Percentiles rank a stretch among this genome's conserved stretches.
Conservation (phyloP, 2,113 vertebrate species). For the Pholis gunnellus region DNA sequence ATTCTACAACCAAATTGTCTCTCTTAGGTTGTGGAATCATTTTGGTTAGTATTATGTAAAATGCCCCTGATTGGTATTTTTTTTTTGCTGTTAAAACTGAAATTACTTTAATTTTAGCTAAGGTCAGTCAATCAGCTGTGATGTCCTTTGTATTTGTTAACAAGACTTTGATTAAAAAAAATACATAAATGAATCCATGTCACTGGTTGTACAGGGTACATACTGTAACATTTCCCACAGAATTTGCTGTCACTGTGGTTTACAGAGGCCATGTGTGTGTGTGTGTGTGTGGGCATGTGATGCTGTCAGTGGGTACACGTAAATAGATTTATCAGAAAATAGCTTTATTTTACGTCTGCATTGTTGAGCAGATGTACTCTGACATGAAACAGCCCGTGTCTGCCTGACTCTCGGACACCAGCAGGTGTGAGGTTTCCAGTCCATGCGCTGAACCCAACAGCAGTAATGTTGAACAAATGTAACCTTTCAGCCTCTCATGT, state of each 20-base stretch:
- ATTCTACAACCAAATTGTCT: too few relatives aligned
- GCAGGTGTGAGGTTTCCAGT: conserved; percentile 65
- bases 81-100: background rate
- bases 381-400: conserved; percentile 35
- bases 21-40: background rate
- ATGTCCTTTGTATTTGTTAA: background rate
- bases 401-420: conserved; percentile 43
- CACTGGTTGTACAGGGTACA: background rate
- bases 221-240: background rate
- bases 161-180: background rate
- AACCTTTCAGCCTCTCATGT: conserved; percentile 63
- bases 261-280: background rate
- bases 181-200: background rate
- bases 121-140: background rate
- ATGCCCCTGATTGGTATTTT: background rate
- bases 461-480: conserved; percentile 75
- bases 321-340: conserved; percentile 14
- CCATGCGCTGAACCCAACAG: conserved; percentile 44
- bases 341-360: background rate
- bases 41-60: background rate
- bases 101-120: background rate
- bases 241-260: background rate
- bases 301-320: background rate
- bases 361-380: conserved; percentile 27
- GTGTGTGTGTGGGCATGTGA: background rate